Base-by-base conservation (phyloP, 2,888 invertebrate species). In the Spisula solida region DNA sequence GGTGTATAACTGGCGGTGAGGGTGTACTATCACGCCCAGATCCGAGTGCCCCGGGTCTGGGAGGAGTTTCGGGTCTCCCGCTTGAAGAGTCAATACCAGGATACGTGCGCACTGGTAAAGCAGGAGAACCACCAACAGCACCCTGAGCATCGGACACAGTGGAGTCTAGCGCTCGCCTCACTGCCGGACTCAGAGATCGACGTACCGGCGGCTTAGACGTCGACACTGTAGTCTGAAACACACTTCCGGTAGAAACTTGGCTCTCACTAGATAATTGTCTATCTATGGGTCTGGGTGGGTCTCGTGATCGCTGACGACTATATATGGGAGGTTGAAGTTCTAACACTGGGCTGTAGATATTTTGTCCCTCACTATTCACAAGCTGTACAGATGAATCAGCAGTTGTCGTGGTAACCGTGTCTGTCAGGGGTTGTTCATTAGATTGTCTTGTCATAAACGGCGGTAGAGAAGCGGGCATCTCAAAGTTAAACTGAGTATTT, bases 1-100 rank as follows among this genome's bases (percentile, higher is more conserved):
- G 94, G 25, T 93, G 93, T 48, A 95, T 92, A 41, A 93, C 89
- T 6, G 95, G 95, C 29, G 94, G 94, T 0, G 94, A 91, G 29
- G 94, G 93, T 14, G 94, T 93, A 80, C 81, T 90, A 47, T 91
- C 89, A 20, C 90, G 81, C 20, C 75, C 87, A 41, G 83, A 70
- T 29, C 82, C 87, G 12, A 85, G 83, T 18, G 81, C 81, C 48
- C 90, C 89, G 47, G 90, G 88, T 34, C 92, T 66, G 14, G 90
- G 91, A 20, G 91, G 91, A 41, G 92, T 91, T 48, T 86, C 88
- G 6, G 93, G 89, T 48, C 90, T 86, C 31, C 55, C 55, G 20
- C 41, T 16, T 29, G 70, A 86, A 20, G 81, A 47, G 25, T 87
- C 87, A 34, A 82, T 66, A 34, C 80, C 75, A 29, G 79, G 86